phyloP scores from a whole-genome alignment of 2,888 invertebrate species.

The Pachydiplax longipennis region DNA sequence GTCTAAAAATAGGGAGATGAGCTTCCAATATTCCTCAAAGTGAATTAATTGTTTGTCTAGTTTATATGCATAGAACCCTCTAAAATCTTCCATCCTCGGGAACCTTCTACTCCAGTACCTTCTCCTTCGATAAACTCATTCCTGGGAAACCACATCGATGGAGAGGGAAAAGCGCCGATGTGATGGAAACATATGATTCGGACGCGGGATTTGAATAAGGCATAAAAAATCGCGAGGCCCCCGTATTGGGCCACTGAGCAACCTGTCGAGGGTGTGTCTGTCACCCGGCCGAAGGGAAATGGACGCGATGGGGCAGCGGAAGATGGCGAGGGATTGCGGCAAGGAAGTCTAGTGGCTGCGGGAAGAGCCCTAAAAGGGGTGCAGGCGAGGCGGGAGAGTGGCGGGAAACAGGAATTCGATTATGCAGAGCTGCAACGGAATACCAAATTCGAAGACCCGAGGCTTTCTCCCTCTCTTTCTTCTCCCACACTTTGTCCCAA shows the following conservation, averaged over 20 bases:
- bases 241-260: background rate
- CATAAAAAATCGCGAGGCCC: no score
- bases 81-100: no score
- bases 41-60: no score
- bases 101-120: no score
- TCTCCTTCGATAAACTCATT: no score
- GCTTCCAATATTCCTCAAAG: no score
- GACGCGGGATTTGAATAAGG: no score
- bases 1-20: no score
- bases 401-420: background rate
- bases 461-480: background rate
- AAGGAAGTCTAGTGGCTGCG: background rate
- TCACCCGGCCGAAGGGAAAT: background rate
- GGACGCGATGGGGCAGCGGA: background rate
- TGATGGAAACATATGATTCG: no score
- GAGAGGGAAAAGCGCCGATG: no score
- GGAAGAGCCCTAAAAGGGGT: background rate
- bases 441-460: background rate
- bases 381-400: background rate
- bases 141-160: no score
- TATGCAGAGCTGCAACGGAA: constrained; percentile 1
- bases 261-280: background rate
- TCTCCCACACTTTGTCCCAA: background rate
- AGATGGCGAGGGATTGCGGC: background rate
- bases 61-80: no score